Percentiles rank a stretch among this genome's conserved stretches.
These are phyloP conservation scores for Cephalophus harveyi DNA, from an alignment of 2,113 vertebrate genomes.

Conservation along the genomic window DNA sequence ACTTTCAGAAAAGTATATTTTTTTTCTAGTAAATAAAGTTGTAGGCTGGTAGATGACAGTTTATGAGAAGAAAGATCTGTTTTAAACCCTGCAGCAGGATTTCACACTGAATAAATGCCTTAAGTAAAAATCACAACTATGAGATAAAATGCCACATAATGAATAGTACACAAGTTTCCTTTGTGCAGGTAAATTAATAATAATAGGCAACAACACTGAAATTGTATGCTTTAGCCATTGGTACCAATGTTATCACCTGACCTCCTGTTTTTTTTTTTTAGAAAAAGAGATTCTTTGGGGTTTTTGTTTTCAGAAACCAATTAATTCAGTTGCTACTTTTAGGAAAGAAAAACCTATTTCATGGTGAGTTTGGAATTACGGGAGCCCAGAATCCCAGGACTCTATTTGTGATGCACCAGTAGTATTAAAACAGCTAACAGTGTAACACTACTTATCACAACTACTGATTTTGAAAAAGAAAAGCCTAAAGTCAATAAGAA, in stretches of 20 bases:
- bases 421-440: neutral
- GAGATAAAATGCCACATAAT: neutral
- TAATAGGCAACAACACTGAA: neutral
- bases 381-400: neutral
- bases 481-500: neutral
- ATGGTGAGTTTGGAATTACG: neutral
- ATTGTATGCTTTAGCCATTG: neutral
- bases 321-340: neutral
- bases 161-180: neutral
- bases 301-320: neutral
- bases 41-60: neutral
- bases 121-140: slow-evolving; percentile 38
- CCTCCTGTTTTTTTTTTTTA: no score
- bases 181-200: neutral
- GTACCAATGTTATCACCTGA: neutral
- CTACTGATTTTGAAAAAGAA: neutral
- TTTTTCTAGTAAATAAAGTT: slow-evolving; percentile 33
- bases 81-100: slow-evolving; percentile 8
- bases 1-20: neutral
- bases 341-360: neutral
- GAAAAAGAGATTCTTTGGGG: neutral
- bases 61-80: slow-evolving; percentile 15
- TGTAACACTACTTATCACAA: neutral
- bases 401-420: neutral
- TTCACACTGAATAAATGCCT: slow-evolving; percentile 19